A percentile compares a stretch with the other conserved stretches of the same genome.
phyloP scores from a whole-genome alignment of 2,113 vertebrate genomes.

The Abramis brama region DNA sequence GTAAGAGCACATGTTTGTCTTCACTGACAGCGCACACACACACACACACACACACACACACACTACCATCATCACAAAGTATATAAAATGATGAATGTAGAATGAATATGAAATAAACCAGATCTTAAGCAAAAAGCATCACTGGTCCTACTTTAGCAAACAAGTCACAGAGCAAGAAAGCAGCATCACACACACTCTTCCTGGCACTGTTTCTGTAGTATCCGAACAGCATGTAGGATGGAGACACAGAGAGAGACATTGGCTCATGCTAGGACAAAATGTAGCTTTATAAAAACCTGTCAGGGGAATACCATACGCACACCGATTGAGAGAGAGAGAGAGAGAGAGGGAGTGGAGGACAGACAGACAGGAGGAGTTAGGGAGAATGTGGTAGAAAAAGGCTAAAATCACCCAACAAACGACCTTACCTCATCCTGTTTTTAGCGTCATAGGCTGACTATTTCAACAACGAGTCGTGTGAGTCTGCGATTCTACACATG shows the following conservation, averaged over 20 bases:
- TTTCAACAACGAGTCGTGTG: constrained; percentile 68
- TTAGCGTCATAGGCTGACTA: constrained; percentile 54
- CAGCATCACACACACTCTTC: constrained; percentile 23
- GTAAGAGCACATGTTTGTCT: constrained; percentile 16
- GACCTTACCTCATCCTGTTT: constrained; percentile 69
- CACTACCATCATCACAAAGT: neutral
- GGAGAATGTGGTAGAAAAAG: neutral
- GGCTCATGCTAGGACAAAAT: constrained; percentile 48
- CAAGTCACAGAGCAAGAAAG: neutral
- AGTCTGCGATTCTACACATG: constrained; percentile 21
- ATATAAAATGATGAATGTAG: neutral
- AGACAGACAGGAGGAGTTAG: neutral
- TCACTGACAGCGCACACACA: constrained; percentile 47
- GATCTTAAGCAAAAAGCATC: neutral
- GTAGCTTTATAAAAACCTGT: constrained; percentile 28
- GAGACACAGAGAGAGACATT: constrained; percentile 31
- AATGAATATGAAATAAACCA: neutral
- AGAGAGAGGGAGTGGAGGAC: neutral
- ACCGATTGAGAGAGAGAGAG: constrained; percentile 8
- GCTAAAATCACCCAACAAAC: neutral
- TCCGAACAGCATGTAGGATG: constrained; percentile 47
- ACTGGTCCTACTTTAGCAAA: neutral
- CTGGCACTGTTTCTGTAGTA: constrained; percentile 35
- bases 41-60: constrained; percentile 41
- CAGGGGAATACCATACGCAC: constrained; percentile 24